phyloP scores from a whole-genome alignment of 2,113 vertebrate genomes.

The Delphinapterus leucas region DNA sequence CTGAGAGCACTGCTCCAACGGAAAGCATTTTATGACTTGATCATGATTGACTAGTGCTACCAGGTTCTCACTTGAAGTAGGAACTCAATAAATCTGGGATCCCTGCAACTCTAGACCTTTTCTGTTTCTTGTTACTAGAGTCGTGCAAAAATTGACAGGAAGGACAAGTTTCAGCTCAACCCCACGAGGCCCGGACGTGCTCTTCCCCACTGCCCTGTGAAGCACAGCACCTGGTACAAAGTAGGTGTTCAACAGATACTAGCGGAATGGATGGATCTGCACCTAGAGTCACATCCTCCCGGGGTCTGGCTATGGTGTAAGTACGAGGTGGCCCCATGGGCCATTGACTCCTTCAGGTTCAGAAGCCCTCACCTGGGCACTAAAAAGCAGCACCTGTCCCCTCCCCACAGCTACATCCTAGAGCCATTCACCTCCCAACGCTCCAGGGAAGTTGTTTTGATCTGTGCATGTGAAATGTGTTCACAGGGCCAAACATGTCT shows the following conservation, averaged over 20 bases:
- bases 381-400: neutral
- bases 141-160: neutral
- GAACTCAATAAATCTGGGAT: neutral
- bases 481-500: neutral
- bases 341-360: neutral
- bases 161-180: neutral
- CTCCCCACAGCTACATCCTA: neutral
- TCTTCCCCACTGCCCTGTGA: rapidly evolving
- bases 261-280: neutral
- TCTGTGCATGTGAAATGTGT: neutral
- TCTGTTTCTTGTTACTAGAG: neutral
- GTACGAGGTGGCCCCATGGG: neutral
- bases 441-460: neutral
- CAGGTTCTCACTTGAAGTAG: neutral
- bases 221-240: neutral
- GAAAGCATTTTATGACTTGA: neutral
- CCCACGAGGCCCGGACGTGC: rapidly evolving
- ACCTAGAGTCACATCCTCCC: neutral
- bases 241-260: rapidly evolving
- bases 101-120: neutral
- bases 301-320: rapidly evolving
- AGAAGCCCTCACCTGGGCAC: no score
- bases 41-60: rapidly evolving
- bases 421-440: neutral
- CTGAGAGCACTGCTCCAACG: neutral